Evolutionary conservation across 2,797 vertebrate species (phyloP).

Genomic region (Parotocinclus haroldoi): DNA sequence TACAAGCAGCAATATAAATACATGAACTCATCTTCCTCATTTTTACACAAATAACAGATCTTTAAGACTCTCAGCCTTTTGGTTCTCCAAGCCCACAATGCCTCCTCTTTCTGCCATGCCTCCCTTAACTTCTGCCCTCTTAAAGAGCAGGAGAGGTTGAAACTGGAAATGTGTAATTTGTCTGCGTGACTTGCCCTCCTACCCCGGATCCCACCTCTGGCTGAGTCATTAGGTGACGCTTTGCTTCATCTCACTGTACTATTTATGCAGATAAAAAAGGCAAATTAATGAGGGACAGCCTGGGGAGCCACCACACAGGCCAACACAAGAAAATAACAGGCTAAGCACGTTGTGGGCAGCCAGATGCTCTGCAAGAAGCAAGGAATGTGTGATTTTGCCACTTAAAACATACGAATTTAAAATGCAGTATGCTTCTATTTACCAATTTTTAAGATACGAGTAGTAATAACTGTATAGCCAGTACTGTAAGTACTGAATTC

Average conservation of each 20-base stretch:
- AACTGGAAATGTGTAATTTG: constrained; percentile 51
- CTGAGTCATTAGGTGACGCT: constrained; percentile 49
- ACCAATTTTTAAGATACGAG: too few relatives aligned
- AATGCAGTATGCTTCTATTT: too few relatives aligned
- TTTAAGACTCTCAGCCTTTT: too few relatives aligned
- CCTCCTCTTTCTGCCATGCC: too few relatives aligned
- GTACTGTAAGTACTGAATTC: too few relatives aligned
- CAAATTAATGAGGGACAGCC: constrained; percentile 52
- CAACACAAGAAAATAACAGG: constrained; percentile 42
- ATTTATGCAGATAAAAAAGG: constrained; percentile 62
- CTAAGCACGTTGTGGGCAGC: constrained; percentile 42
- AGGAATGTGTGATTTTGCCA: constrained; percentile 28
- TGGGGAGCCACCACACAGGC: constrained; percentile 27
- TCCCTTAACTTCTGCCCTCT: constrained; percentile 8
- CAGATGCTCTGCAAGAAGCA: constrained; percentile 25
- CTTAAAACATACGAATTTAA: constrained; percentile 40
- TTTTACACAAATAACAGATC: too few relatives aligned
- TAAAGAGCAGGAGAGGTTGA: constrained; percentile 53
- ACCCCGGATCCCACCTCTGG: constrained; percentile 47
- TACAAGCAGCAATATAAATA: too few relatives aligned
- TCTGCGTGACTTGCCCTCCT: constrained; percentile 45
- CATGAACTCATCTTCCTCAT: too few relatives aligned
- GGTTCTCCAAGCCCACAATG: too few relatives aligned
- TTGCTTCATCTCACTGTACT: constrained; percentile 50
- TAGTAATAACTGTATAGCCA: too few relatives aligned